phyloP scores from a whole-genome alignment of 2,888 invertebrate genomes.

The Epinotia demarniana region DNA sequence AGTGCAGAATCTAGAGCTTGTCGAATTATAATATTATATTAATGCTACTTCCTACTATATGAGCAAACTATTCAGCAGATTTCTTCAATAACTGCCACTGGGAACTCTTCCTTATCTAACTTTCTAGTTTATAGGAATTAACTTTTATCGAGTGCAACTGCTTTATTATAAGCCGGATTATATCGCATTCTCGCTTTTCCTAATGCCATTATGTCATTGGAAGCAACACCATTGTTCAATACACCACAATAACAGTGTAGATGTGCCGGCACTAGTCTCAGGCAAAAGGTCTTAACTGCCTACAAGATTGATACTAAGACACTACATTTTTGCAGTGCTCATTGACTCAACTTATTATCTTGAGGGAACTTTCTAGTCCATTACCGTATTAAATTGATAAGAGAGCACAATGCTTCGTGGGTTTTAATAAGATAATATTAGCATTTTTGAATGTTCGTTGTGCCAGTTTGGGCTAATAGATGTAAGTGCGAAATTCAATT shows the following conservation, averaged over 20 bases:
- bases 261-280: not conserved
- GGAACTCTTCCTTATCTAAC: not conserved
- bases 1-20: not conserved
- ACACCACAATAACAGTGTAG: slow-evolving; percentile 26
- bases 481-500: slow-evolving; percentile 5
- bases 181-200: slow-evolving; percentile 34
- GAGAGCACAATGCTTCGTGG: slow-evolving; percentile 31
- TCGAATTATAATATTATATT: not conserved
- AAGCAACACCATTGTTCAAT: slow-evolving; percentile 37
- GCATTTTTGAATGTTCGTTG: slow-evolving; percentile 15
- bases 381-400: slow-evolving; percentile 53
- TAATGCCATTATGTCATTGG: slow-evolving; percentile 43
- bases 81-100: not conserved
- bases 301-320: not conserved
- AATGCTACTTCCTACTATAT: too few species aligned
- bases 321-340: slow-evolving; percentile 9
- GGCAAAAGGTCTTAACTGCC: not conserved
- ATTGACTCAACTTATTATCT: slow-evolving; percentile 32
- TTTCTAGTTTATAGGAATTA: slow-evolving; percentile 33
- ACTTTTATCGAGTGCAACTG: slow-evolving; percentile 20
- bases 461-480: slow-evolving; percentile 14
- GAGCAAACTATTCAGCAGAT: not conserved
- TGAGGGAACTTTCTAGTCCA: slow-evolving; percentile 57
- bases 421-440: slow-evolving; percentile 35
- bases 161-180: slow-evolving; percentile 41